phyloP scores from a whole-genome alignment of 2,888 invertebrate species.

The Galerucella calmariensis region DNA sequence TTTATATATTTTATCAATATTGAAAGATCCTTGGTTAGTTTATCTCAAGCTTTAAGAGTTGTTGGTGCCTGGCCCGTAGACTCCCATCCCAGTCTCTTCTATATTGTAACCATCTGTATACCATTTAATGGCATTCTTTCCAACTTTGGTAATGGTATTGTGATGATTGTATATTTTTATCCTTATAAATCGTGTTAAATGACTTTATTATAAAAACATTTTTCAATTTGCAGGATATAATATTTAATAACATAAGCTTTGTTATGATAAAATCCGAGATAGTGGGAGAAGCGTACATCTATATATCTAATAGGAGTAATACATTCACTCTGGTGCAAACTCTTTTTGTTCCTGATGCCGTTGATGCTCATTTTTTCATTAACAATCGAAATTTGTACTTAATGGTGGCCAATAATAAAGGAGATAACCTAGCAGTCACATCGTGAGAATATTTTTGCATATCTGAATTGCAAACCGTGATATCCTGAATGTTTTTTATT shows the following conservation, averaged over 20 bases:
- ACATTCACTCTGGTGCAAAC: slow-evolving; percentile 43
- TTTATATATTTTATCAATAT: too few species aligned
- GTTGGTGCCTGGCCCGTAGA: too few species aligned
- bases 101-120: too few species aligned
- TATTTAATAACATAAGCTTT: slow-evolving; percentile 36
- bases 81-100: too few species aligned
- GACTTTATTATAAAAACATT: too few species aligned
- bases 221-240: slow-evolving; percentile 31
- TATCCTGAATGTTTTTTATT: slow-evolving; percentile 29
- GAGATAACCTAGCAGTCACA: slow-evolving; percentile 43
- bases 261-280: slow-evolving; percentile 30
- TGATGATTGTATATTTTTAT: too few species aligned
- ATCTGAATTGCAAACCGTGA: slow-evolving; percentile 22
- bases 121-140: too few species aligned
- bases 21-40: too few species aligned
- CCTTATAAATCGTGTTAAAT: too few species aligned
- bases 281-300: slow-evolving; percentile 36
- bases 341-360: slow-evolving; percentile 42
- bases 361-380: slow-evolving; percentile 54
- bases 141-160: too few species aligned
- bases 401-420: slow-evolving; percentile 48
- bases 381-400: slow-evolving; percentile 52
- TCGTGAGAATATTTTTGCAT: slow-evolving; percentile 48
- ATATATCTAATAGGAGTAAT: slow-evolving; percentile 22
- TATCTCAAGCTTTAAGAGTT: too few species aligned